Percentiles rank a stretch among this genome's conserved stretches.
Conservation (phyloP, 1,140 invertebrate genomes). For the Magallana angulata region DNA sequence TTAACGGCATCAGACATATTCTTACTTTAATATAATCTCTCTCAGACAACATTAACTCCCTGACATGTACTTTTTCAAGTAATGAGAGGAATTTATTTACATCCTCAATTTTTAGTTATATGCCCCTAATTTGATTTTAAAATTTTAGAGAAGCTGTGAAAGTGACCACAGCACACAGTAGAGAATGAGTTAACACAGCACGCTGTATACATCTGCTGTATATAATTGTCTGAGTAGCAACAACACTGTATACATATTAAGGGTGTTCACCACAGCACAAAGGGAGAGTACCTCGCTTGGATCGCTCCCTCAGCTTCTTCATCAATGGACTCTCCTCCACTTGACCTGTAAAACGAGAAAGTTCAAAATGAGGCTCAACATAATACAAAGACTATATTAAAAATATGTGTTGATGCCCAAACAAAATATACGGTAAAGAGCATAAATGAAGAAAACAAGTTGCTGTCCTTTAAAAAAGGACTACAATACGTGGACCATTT, state of each 20-base stretch:
- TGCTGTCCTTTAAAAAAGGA: too few relatives aligned
- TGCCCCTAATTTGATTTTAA: conserved; percentile 2
- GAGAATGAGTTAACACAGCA: background rate
- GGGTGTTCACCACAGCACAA: too few relatives aligned
- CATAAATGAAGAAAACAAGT: too few relatives aligned
- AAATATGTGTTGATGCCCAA: background rate
- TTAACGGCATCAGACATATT: too few relatives aligned
- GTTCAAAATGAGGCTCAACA: background rate
- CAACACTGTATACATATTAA: background rate
- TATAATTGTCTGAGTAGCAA: conserved; percentile 6
- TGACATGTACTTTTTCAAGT: too few relatives aligned
- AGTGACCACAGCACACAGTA: conserved; percentile 7
- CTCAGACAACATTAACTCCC: too few relatives aligned
- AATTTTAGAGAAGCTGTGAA: conserved; percentile 4
- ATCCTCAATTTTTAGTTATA: background rate
- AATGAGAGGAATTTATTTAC: too few relatives aligned
- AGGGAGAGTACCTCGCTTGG: conserved; percentile 41
- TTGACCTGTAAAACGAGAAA: conserved; percentile 57
- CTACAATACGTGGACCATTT: too few relatives aligned
- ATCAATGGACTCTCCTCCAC: conserved; percentile 71
- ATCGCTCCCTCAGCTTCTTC: conserved; percentile 56
- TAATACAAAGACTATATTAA: background rate
- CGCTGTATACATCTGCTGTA: background rate
- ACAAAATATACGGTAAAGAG: too few relatives aligned
- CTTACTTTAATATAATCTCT: too few relatives aligned